Conservation (phyloP, 2,888 invertebrate species). For the Corythucha ciliata region DNA sequence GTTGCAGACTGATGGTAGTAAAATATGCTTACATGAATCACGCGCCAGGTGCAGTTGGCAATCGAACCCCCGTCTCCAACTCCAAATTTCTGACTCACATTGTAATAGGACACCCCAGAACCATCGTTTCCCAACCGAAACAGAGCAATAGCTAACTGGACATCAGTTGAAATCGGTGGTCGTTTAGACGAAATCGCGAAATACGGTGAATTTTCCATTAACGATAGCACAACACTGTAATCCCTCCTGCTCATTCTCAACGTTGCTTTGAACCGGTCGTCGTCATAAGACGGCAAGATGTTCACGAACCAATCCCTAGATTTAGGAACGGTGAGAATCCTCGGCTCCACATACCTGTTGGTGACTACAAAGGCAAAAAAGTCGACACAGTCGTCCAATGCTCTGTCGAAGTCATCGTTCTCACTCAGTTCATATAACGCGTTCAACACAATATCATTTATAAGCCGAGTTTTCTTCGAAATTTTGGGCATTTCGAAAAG, state of each 20-base stretch:
- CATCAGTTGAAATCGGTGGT: neutral
- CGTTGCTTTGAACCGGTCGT: conserved; percentile 13
- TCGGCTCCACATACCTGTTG: no score
- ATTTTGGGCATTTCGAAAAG: no score
- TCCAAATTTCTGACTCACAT: conserved; percentile 4
- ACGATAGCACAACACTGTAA: neutral
- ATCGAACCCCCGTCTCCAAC: conserved; percentile 11
- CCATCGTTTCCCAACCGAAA: conserved; percentile 8
- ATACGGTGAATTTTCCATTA: neutral
- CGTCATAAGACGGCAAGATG: conserved; percentile 7
- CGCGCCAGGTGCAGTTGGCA: neutral
- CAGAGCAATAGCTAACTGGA: neutral
- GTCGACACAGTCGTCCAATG: no score
- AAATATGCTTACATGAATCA: no score
- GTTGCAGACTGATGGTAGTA: no score
- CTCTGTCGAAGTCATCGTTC: no score
- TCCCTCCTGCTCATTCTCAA: conserved; percentile 1
- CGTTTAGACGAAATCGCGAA: conserved; percentile 2
- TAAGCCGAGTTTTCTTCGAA: no score
- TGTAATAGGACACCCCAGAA: neutral
- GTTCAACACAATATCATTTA: no score
- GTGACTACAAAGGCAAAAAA: no score
- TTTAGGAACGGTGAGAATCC: no score
- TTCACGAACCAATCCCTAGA: neutral
- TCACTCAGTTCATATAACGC: no score